Conservation (phyloP, 1,140 invertebrate genomes). For the Eumeta japonica region DNA sequence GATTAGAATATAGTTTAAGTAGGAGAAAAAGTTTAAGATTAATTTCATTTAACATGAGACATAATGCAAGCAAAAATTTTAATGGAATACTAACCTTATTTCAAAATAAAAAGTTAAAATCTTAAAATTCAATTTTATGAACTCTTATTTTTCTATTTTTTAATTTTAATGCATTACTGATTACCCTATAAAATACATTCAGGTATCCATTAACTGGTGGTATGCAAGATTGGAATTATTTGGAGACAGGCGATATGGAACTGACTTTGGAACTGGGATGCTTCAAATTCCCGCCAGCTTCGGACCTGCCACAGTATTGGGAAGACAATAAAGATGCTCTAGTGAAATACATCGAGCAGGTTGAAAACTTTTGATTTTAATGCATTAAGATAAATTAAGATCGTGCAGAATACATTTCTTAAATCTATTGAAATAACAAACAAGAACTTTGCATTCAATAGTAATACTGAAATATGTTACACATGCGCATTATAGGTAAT, state of each 20-base stretch:
- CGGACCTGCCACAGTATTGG: conserved; percentile 82
- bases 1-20: no score
- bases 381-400: background rate
- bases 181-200: background rate
- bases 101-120: no score
- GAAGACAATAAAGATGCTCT: conserved; percentile 83
- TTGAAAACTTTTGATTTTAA: conserved; percentile 30
- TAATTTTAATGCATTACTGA: background rate
- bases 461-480: no score
- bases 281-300: conserved; percentile 80
- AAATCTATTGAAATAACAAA: background rate
- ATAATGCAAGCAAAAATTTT: no score
- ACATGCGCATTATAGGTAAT: no score
- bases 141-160: background rate
- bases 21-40: no score
- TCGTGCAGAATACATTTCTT: background rate
- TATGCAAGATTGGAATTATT: conserved; percentile 99
- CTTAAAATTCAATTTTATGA: background rate
- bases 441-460: background rate
- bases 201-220: conserved; percentile 82
- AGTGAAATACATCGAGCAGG: conserved; percentile 84
- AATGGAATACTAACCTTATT: no score
- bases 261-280: conserved; percentile 94
- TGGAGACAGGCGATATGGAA: conserved; percentile 90
- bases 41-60: no score